Evolutionary conservation across 2,113 vertebrate genomes (phyloP).

Genomic region (Dermatemys mawii): DNA sequence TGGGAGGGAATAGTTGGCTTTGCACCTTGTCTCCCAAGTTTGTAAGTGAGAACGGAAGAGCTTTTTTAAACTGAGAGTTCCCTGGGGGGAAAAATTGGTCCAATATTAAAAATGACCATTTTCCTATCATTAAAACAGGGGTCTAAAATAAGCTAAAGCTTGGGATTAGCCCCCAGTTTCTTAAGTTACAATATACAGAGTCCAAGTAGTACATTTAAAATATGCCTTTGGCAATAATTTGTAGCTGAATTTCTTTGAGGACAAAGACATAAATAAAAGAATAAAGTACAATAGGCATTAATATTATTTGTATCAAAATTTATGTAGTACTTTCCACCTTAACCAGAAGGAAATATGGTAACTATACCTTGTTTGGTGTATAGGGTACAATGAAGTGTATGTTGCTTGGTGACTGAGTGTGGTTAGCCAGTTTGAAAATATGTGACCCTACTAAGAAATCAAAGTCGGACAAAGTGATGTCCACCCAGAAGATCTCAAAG

Average conservation of each 20-base stretch:
- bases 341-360: not conserved
- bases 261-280: not conserved
- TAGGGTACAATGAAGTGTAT: too few species aligned
- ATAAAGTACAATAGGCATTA: not conserved
- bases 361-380: not conserved
- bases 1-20: not conserved
- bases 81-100: not conserved
- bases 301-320: not conserved
- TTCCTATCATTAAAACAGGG: not conserved
- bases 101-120: not conserved
- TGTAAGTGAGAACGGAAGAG: too few species aligned
- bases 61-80: too few species aligned
- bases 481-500: not conserved
- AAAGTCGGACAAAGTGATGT: not conserved
- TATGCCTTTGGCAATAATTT: not conserved
- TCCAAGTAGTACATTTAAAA: not conserved
- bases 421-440: not conserved
- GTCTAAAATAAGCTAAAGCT: not conserved
- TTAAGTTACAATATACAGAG: not conserved
- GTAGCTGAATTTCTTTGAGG: not conserved
- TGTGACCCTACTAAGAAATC: not conserved
- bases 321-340: not conserved
- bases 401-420: not conserved
- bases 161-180: not conserved
- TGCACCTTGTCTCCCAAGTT: not conserved